Evolutionary conservation across 1,140 invertebrate genomes (phyloP), one percentile per base, ranked within the genome.

Genomic region (Saccostrea cuccullata): DNA sequence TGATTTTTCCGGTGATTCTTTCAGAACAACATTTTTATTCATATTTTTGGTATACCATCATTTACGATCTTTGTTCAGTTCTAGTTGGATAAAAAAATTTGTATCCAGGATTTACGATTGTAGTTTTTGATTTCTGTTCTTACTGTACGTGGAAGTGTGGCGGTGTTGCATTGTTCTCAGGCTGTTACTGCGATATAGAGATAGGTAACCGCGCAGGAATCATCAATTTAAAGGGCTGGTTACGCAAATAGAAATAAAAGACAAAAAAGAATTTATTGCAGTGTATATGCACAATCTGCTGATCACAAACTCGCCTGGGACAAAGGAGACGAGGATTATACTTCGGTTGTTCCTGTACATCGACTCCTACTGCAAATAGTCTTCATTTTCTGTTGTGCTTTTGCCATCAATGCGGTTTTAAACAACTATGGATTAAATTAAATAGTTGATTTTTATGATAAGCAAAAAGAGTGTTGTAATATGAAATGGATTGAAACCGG

Each of bases 181-280:
- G 8, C 15, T 36, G 23, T 36, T 15, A 5, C 6, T 36, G 26
- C 12, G 70, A 30, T 17, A 77, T 30, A 77, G 70, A 12, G 26
- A 77, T 36, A 77, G 70, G 70, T 77, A 77, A 77, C 70, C 26
- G 4, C 30, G 15, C 8, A 73, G 30, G 26, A 77, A 77, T 77
- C 70, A 77, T 77, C 70, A 26, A 77, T 77, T 77, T 77, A 77
- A 77, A 77, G 30, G 70, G 3, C 23, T 36, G 70, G 30, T 26
- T 30, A 36, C 70, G 26, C 70, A 77, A 77, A 77, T 4, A 77
- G 70, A 77, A 77, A 77, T 77, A 77, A 77, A 77, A 26, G 70
- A 77, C 70, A 26, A 77, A 77, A n/a, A 77, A 15, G 58, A 77
- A 77, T 30, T 30, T 77, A 77, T 26, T 26, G 26, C 70, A 77